These are phyloP conservation scores for Limanda limanda DNA, from an alignment of 2,113 vertebrate species.

Conservation along the genomic window DNA sequence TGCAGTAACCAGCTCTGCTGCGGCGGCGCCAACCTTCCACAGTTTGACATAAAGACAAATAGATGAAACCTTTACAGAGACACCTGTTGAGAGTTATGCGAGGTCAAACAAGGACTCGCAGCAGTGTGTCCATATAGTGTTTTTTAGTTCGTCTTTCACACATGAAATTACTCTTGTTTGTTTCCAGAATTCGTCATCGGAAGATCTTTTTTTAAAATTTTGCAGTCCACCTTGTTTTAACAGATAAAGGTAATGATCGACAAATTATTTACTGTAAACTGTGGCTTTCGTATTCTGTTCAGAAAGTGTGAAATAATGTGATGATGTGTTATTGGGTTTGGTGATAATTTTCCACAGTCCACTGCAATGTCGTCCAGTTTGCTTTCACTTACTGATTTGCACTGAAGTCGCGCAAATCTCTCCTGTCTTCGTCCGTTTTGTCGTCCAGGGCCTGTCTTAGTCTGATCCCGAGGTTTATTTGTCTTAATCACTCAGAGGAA, in stretches of 20 bases:
- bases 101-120: conserved; percentile 59
- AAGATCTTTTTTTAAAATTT: background rate
- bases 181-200: conserved; percentile 39
- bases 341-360: conserved; percentile 58
- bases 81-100: conserved; percentile 58
- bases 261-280: conserved; percentile 41
- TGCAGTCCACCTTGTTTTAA: conserved; percentile 21
- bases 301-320: conserved; percentile 44
- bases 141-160: conserved; percentile 47
- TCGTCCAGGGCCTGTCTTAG: conserved; percentile 52
- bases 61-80: conserved; percentile 3
- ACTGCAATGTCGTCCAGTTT: conserved; percentile 18
- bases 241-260: conserved; percentile 32
- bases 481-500: conserved; percentile 61
- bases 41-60: conserved; percentile 50
- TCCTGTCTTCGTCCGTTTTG: conserved; percentile 12
- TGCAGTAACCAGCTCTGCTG: conserved; percentile 22
- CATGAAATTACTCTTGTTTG: conserved; percentile 46
- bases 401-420: conserved; percentile 28
- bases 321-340: conserved; percentile 25
- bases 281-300: background rate
- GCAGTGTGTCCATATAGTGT: conserved; percentile 29
- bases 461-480: conserved; percentile 63
- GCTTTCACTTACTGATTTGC: conserved; percentile 33
- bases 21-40: conserved; percentile 29